Evolutionary conservation across 2,113 vertebrate genomes (phyloP).

Genomic region (Pseudonaja textilis): DNA sequence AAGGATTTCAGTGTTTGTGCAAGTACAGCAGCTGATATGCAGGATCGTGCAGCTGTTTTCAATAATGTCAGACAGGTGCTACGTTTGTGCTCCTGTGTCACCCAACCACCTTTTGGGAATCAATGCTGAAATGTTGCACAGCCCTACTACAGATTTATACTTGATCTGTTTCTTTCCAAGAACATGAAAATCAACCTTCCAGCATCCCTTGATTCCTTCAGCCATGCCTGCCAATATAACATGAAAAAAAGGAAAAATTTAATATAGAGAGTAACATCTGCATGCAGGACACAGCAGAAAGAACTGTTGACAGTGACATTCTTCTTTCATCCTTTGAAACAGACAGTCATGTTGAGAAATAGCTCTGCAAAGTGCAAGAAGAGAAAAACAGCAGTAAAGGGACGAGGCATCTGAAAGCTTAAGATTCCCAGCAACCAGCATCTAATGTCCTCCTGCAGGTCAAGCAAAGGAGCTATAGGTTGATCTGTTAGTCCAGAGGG

Average conservation of each 20-base stretch:
- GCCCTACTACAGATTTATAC: background rate
- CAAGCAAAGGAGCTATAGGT: background rate
- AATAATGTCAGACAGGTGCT: background rate
- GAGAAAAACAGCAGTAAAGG: background rate
- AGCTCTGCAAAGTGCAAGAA: background rate
- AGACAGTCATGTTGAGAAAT: background rate
- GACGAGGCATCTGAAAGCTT: background rate
- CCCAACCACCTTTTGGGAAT: background rate
- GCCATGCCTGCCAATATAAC: slow-evolving; percentile 29
- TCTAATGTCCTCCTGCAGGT: background rate
- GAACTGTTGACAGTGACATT: background rate
- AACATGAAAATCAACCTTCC: slow-evolving; percentile 21
- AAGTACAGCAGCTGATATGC: background rate
- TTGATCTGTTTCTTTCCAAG: slow-evolving; percentile 14
- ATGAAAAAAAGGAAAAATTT: background rate
- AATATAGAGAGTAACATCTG: slow-evolving; percentile 27
- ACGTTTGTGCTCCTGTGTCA: background rate
- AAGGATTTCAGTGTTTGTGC: background rate
- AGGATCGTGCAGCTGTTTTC: background rate
- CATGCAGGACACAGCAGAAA: slow-evolving; percentile 47
- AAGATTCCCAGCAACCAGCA: background rate
- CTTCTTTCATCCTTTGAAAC: slow-evolving; percentile 8
- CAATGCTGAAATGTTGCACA: background rate
- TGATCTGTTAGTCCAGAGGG: background rate
- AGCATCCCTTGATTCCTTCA: background rate